A percentile compares a stretch with the other conserved stretches of the same genome.
phyloP scores from a whole-genome alignment of 2,113 vertebrate genomes.

The Coreoperca whiteheadi region DNA sequence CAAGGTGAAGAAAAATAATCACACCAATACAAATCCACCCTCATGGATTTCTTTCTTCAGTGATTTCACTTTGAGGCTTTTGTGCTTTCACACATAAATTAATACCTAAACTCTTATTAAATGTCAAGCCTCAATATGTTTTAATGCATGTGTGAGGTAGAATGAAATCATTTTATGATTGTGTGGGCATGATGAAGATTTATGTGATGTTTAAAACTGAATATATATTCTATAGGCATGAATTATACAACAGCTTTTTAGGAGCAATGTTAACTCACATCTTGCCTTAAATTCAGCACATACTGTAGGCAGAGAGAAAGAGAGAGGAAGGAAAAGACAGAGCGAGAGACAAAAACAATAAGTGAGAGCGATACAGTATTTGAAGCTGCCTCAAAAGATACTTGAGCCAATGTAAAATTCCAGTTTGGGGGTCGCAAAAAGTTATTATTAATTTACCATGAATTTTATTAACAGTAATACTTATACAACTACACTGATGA shows the following conservation, averaged over 20 bases:
- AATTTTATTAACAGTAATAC: background rate
- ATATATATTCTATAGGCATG: constrained; percentile 61
- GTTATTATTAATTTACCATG: background rate
- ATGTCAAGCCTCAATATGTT: constrained; percentile 38
- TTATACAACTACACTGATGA: background rate
- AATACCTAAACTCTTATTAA: constrained; percentile 46
- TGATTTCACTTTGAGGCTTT: constrained; percentile 41
- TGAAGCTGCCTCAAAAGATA: constrained; percentile 1
- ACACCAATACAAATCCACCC: constrained; percentile 26
- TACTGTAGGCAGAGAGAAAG: background rate
- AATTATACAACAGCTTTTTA: constrained; percentile 65
- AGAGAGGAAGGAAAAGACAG: too few relatives aligned
- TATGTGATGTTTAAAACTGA: constrained; percentile 52
- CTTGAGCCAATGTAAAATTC: background rate
- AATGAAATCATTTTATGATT: constrained; percentile 45
- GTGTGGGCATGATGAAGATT: constrained; percentile 67
- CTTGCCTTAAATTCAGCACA: constrained; percentile 33
- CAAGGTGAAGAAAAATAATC: constrained; percentile 51
- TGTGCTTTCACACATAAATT: constrained; percentile 46
- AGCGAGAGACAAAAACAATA: background rate
- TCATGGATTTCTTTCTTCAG: constrained; percentile 42
- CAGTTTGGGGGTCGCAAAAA: background rate
- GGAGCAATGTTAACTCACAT: constrained; percentile 12
- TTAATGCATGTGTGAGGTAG: constrained; percentile 40
- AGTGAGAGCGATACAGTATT: background rate